phyloP scores from a whole-genome alignment of 1,140 invertebrate species.

The Bombus ignitus region DNA sequence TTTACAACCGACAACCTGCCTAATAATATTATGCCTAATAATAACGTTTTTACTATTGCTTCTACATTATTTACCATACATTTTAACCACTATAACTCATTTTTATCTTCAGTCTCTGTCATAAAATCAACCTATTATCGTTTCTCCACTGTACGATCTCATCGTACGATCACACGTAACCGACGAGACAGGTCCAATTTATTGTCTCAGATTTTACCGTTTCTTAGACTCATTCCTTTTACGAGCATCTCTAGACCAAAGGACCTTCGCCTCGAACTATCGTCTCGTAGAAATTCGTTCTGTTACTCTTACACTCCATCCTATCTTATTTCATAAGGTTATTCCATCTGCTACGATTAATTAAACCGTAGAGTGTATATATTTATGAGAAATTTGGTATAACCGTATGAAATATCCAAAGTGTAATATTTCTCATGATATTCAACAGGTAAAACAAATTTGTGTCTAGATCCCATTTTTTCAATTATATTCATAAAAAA shows the following conservation, averaged over 20 bases:
- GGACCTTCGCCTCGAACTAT: not conserved
- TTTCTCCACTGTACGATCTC: not conserved
- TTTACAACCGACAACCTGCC: not conserved
- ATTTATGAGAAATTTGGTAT: no score
- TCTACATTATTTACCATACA: not conserved
- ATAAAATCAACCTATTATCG: slow-evolving; percentile 11
- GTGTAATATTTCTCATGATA: no score
- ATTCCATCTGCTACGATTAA: no score
- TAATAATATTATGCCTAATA: no score
- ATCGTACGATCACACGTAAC: not conserved
- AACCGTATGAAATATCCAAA: no score
- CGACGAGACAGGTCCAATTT: not conserved
- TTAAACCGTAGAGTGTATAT: no score
- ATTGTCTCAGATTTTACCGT: slow-evolving; percentile 21
- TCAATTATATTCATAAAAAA: no score
- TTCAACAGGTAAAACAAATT: no score
- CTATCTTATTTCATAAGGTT: not conserved
- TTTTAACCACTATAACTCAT: not conserved
- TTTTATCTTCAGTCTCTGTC: not conserved
- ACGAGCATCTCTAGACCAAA: not conserved
- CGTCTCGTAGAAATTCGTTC: slow-evolving; percentile 8
- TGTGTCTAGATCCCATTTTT: no score
- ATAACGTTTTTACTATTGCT: not conserved
- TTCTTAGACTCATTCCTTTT: not conserved
- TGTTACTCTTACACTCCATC: not conserved